Base-by-base conservation (phyloP, 2,888 invertebrate species). In the Bruchidius siliquastri region DNA sequence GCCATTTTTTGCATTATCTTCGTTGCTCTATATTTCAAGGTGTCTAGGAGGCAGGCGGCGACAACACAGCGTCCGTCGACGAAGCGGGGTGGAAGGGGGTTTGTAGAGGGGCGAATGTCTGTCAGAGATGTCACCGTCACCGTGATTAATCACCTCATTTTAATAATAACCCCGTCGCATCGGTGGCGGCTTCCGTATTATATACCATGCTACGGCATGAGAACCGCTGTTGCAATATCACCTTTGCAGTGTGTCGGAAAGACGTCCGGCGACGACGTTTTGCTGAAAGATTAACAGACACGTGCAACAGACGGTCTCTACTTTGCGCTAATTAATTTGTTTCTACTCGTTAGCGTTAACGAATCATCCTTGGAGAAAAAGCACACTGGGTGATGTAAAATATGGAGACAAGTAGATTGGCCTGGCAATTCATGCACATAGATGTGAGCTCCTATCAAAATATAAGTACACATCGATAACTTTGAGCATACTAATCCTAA, bases 61-160 rank as follows among this genome's bases (percentile, higher is more conserved):
- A 85, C 84, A 83, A 80, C 81, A 81, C 79, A 81, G 49, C 10
- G 10, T 13, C 18, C 13, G 18, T 1, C 3, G 49, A 13, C 49
- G 26, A 26, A 26, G 26, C 49, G 3, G 10, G 49, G 1, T 8
- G 49, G 18, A 13, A 49, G 18, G 49, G 49, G 49, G 18, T 1
- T 3, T 8, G 49, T 1, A 13, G 49, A 13, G 6, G 49, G 49
- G 6, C 13, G 18, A 32, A 32, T 22, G 71, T 26, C 76, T 83
- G 84, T 83, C 85, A 83, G 83, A 84, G 82, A 85, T 85, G 85
- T 86, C 86, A 85, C 85, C 82, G 81, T 74, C 78, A 80, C 73
- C 77, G 84, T 87, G 87, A 87, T 87, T 87, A 87, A 87, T 87
- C 85, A 83, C 85, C 86, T 86, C 85, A 87, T 87, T 87, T 87